A percentile compares a stretch with the other conserved stretches of the same genome.
Conservation (phyloP, 2,888 invertebrate species). For the Onchidella celtica region DNA sequence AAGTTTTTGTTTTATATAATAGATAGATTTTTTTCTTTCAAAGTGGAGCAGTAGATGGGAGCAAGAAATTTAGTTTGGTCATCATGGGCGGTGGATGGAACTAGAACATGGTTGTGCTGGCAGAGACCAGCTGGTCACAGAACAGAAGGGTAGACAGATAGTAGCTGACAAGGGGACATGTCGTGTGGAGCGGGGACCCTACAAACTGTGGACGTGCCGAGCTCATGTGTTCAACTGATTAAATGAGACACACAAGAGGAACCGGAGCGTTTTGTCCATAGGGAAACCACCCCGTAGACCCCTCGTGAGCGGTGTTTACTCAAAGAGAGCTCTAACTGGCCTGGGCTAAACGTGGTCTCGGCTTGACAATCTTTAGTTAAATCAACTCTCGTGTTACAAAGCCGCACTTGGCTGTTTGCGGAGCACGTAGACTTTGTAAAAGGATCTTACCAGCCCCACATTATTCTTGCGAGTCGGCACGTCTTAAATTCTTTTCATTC, state of each 20-base stretch:
- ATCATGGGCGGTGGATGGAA: no score
- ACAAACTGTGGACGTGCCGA: conserved; percentile 29
- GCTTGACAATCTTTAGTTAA: conserved; percentile 37
- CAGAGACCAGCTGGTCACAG: neutral
- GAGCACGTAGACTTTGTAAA: conserved; percentile 2
- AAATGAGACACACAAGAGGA: neutral
- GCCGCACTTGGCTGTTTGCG: conserved; percentile 22
- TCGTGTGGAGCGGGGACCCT: no score
- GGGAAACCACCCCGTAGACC: neutral
- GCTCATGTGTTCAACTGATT: neutral
- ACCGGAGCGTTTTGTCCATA: conserved; percentile 10
- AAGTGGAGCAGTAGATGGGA: no score
- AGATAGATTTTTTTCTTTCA: no score
- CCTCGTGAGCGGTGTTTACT: conserved; percentile 35
- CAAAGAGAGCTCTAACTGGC: conserved; percentile 31
- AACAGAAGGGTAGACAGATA: conserved; percentile 24
- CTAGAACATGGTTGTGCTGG: no score
- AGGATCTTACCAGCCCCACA: neutral
- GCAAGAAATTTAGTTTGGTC: no score
- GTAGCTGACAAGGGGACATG: neutral
- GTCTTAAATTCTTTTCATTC: conserved; percentile 26
- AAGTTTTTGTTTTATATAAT: no score
- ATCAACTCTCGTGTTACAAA: conserved; percentile 44
- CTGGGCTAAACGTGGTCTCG: neutral
- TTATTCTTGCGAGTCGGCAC: neutral